Base-by-base conservation (phyloP, 1,140 invertebrate species). In the Tetramorium simillimum region DNA sequence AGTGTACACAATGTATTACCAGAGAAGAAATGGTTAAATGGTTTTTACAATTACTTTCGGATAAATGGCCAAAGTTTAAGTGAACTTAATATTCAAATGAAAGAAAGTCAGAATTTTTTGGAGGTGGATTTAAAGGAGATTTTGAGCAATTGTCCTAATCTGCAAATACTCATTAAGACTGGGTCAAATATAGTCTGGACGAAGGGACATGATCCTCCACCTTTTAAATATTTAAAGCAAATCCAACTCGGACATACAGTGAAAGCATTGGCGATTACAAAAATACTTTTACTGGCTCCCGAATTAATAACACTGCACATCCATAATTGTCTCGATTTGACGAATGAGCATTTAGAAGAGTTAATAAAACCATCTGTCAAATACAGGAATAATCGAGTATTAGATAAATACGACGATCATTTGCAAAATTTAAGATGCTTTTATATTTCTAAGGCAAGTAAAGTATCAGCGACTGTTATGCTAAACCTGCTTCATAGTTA, bases 381-480 rank as follows among this genome's bases (percentile, higher is more conserved):
- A 60, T 18, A 86, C 18, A 89, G 43, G 28, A 86, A 28, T 53
- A 0, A 24, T 16, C 16, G 43, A 21, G 86, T 78, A 46, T 85
- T 65, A 58, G 69, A 89, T 21, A 51, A 85, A 75, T 82, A 58
- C 16, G 87, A 91, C 28, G 93, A 94, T 62, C 93, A 92, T 85
- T 75, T 93, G 7, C 89, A 92, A 62, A 93, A 95, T 69, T 88
- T 96, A 18, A 92, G 93, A 18, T 96, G 95, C 84, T 95, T 96
- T 62, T 96, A 95, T 63, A 93, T 96, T 40, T 95, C 95, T 56
- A 94, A 96, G 70, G 93, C 95, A 6, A 94, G 92, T 53, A 93
- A 94, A 56, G 92, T 95, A 14, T 94, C 94, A 0, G 92, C 92
- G n/a, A 85, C 89, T 4, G 93, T 93, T 4, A 91, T 95, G 6